Evolutionary conservation across 2,888 invertebrate species (phyloP).

Genomic region (Drosophila picticornis): DNA sequence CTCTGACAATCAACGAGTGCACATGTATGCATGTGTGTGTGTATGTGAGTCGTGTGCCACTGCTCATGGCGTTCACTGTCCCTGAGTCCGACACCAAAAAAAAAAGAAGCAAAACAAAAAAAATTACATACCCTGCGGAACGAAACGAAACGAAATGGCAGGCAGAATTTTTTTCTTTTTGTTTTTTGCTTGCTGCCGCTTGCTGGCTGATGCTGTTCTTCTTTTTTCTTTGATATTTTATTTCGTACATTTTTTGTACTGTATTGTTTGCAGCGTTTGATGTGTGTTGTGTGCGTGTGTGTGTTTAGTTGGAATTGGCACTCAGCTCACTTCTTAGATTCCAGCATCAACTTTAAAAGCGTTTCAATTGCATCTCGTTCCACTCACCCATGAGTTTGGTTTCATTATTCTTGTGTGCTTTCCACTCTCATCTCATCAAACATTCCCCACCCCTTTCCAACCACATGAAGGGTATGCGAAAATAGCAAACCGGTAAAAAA

Average conservation of each 20-base stretch:
- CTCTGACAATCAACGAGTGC: slow-evolving; percentile 36
- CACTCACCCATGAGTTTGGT: background rate
- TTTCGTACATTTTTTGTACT: slow-evolving; percentile 46
- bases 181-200: slow-evolving; percentile 6
- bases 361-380: slow-evolving; percentile 24
- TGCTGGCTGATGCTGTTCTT: slow-evolving; percentile 21
- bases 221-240: slow-evolving; percentile 40
- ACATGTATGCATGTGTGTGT: slow-evolving; percentile 24
- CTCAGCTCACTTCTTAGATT: slow-evolving; percentile 2
- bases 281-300: slow-evolving; percentile 42
- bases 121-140: slow-evolving; percentile 60
- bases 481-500: slow-evolving; percentile 14
- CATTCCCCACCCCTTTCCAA: background rate
- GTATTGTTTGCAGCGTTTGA: slow-evolving; percentile 52
- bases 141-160: slow-evolving; percentile 71
- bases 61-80: slow-evolving; percentile 69
- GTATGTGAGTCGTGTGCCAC: slow-evolving; percentile 68
- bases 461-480: background rate
- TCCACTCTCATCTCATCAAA: slow-evolving; percentile 4
- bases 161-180: slow-evolving; percentile 35
- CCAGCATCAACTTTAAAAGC: background rate
- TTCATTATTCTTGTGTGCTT: slow-evolving; percentile 9
- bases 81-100: slow-evolving; percentile 56
- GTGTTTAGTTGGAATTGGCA: slow-evolving; percentile 24
- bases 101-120: slow-evolving; percentile 39